These are phyloP conservation scores for Myotis vivesi DNA, from an alignment of 2,797 vertebrate species.

Conservation along the genomic window DNA sequence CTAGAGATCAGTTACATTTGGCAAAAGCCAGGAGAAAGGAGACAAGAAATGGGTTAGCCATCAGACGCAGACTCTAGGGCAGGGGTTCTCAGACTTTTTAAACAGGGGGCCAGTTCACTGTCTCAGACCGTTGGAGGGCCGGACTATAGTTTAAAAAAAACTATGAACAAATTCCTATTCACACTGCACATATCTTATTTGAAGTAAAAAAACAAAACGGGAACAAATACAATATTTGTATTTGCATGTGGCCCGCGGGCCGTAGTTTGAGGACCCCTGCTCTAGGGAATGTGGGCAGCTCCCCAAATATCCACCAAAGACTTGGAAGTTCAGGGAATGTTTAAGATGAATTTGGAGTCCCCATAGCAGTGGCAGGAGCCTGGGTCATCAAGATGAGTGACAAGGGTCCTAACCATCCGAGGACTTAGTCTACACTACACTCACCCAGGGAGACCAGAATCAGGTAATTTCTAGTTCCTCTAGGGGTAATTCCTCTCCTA, in stretches of 20 bases:
- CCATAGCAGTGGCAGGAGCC: not conserved
- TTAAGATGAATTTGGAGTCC: not conserved
- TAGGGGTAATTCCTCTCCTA: not conserved
- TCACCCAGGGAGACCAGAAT: not conserved
- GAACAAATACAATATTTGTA: too few species aligned
- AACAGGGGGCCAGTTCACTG: too few species aligned
- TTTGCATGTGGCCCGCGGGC: too few species aligned
- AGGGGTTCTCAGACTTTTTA: too few species aligned
- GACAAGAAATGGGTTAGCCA: not conserved
- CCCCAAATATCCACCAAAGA: not conserved
- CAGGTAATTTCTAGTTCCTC: not conserved
- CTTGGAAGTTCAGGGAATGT: not conserved
- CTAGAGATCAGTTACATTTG: not conserved
- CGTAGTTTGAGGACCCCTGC: too few species aligned
- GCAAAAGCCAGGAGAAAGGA: not conserved
- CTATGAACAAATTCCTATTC: too few species aligned
- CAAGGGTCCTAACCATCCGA: not conserved
- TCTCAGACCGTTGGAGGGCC: too few species aligned
- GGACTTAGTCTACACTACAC: not conserved
- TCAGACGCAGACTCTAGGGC: not conserved
- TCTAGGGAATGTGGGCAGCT: not conserved
- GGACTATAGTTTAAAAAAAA: too few species aligned
- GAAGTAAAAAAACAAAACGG: too few species aligned
- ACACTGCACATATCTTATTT: too few species aligned
- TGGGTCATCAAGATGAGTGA: not conserved